A percentile compares a stretch with the other conserved stretches of the same genome.
These are phyloP conservation scores for Holotrichia oblita DNA, from an alignment of 1,140 invertebrate genomes.

Conservation along the genomic window DNA sequence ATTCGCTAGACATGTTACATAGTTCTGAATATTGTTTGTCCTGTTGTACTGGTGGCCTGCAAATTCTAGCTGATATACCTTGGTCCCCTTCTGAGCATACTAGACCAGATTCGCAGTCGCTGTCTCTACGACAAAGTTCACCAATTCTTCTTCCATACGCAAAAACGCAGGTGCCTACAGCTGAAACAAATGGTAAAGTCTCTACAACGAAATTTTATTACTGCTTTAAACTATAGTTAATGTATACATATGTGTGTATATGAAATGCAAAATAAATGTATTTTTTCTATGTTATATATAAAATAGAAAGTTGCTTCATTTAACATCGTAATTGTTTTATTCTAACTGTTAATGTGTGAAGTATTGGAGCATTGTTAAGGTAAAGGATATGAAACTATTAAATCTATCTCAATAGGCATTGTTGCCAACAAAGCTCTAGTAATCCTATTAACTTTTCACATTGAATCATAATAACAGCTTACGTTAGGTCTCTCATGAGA, in stretches of 20 bases:
- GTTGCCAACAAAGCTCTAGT: background rate
- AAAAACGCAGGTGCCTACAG: slow-evolving; percentile 76
- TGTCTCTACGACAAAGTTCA: slow-evolving; percentile 76
- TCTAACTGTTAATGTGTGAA: background rate
- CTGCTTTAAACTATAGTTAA: background rate
- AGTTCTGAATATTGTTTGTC: slow-evolving; percentile 88
- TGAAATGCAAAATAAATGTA: no score
- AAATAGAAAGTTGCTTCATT: no score
- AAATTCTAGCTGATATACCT: slow-evolving; percentile 69
- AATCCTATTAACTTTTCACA: background rate
- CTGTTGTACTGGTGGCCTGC: slow-evolving; percentile 76
- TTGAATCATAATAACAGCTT: background rate
- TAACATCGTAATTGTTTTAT: no score
- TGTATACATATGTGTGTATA: no score
- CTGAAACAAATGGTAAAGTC: slow-evolving; percentile 58
- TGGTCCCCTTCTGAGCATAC: slow-evolving; percentile 70
- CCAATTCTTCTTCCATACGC: slow-evolving; percentile 77
- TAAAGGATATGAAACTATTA: background rate
- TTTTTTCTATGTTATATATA: no score
- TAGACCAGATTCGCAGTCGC: slow-evolving; percentile 79
- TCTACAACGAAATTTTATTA: slow-evolving; percentile 38
- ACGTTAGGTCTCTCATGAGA: background rate
- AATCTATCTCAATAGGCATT: background rate
- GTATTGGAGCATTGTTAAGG: background rate
- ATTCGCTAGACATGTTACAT: slow-evolving; percentile 84